Evolutionary conservation across 2,797 vertebrate species (phyloP), one percentile per base, ranked within the genome.

Genomic region (Nothura maculosa): DNA sequence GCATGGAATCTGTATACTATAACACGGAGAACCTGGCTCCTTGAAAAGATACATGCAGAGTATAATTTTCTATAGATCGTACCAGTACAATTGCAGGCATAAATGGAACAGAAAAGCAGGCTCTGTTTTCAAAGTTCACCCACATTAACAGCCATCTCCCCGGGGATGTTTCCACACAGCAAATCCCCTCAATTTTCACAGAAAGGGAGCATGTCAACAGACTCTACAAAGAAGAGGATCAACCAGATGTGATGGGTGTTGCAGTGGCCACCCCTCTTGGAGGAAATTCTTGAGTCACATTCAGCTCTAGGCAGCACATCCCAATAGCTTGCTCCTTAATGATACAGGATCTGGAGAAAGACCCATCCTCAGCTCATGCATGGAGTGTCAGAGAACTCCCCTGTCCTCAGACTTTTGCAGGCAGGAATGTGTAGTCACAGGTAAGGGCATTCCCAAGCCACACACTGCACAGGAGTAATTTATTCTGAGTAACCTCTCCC

Each of bases 341-440:
- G 32, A 78, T 20, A 61, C 60, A 42, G 9, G 17, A 13, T 18
- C 3, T 8, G 48, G 22, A 81, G 28, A 76, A 82, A 76, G 42
- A 42, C 0, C 0, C 12, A 32, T 27, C 42, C 20, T 54, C n/a
- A 83, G 75, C n/a, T 0, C 0, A 50, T 1, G 0, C 28, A 28
- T 30, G 19, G 21, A 25, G 21, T 1, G 4, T 27, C 68, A 20
- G 25, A 30, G 50, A 24, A 4, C 25, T 60, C 47, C 21, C 40
- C 64, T 50, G 13, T 12, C 54, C n/a, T 74, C 38, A 54, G 17
- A 14, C 24, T 50, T 83, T 3, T 7, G 1, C n/a, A 84, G 30
- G 45, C 34, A 27, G 48, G 77, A 77, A 45, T 74, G 18, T 63
- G 34, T 38, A 4, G 1, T 24, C 22, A 47, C 28, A 50, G 10